Base-by-base conservation (phyloP, 2,888 invertebrate genomes). In the Rhagonycha fulva region DNA sequence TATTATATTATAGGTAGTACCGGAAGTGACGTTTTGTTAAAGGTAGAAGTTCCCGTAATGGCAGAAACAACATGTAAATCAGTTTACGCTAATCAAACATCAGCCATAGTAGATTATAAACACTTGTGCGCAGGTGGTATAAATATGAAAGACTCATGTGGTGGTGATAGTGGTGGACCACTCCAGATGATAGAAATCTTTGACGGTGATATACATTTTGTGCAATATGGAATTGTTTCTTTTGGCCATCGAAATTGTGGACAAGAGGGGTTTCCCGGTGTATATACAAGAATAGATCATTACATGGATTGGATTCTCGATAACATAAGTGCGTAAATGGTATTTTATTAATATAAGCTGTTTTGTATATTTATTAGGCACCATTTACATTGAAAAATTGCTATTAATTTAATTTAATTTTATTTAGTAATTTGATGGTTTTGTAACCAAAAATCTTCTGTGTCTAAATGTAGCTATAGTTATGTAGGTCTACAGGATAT, bases 121-220 rank as follows among this genome's bases (percentile, higher is more conserved):
- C 91, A 92, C 82, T 82, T 93, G n/a, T 94, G 94, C 82, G 92
- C 93, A 0, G 93, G 93, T 2, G 93, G 93, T 0, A 84, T 86
- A 3, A 85, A 84, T 14, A 88, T 88, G 10, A 88, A 88, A 7
- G 93, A 93, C 83, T 91, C 93, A 0, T 94, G 94, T 80, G 87
- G 88, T 0, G 93, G 93, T 0, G 93, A 94, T 82, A 92, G 92
- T n/a, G 94, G 94, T 0, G 94, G 94, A 0, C 94, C 94, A 0
- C 88, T 94, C 7, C 78, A 78, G 70, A 71, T 10, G 14, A 4
- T 62, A 5, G 66, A 24, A 11, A 9, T 0, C 0, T 62, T 32
- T 47, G 30, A 78, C 14, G 32, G 62, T 12, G 71, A 78, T 32
- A 14, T 69, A 11, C 88, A 89, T 47, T 90, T 88, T 79, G 87